phyloP scores from a whole-genome alignment of 23 tunicate species.

The Styela clava region DNA sequence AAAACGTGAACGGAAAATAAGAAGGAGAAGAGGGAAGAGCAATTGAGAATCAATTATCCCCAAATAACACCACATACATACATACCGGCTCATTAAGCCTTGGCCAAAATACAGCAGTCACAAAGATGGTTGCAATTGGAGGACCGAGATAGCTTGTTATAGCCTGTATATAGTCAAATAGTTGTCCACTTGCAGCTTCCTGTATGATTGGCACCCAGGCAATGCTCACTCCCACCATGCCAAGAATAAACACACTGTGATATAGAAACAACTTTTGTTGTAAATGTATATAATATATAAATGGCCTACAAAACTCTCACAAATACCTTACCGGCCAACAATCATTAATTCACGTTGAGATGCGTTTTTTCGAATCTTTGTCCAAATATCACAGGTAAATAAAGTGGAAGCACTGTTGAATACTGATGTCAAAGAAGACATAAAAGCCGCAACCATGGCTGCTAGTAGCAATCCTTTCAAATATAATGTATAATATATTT shows the following conservation, averaged over 20 bases:
- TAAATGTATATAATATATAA: no score
- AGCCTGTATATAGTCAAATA: slow-evolving; percentile 91
- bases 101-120: slow-evolving; percentile 83
- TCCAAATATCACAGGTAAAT: slow-evolving; percentile 91
- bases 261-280: not conserved
- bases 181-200: slow-evolving; percentile 65
- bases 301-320: not conserved
- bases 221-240: slow-evolving; percentile 91
- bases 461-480: slow-evolving; percentile 61
- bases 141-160: slow-evolving; percentile 87
- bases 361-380: slow-evolving; percentile 54
- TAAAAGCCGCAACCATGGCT: slow-evolving; percentile 88
- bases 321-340: slow-evolving; percentile 79
- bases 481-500: not conserved
- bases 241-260: slow-evolving; percentile 68
- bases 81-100: slow-evolving; percentile 80
- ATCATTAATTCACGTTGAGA: slow-evolving; percentile 74
- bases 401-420: slow-evolving; percentile 93
- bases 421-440: slow-evolving; percentile 93
- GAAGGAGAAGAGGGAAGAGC: no score
- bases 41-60: no score
- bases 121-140: slow-evolving; percentile 76
- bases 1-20: no score
- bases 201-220: slow-evolving; percentile 94
- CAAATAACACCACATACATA: no score